Conservation (phyloP, 1,140 invertebrate genomes). For the Diorhabda carinulata region DNA sequence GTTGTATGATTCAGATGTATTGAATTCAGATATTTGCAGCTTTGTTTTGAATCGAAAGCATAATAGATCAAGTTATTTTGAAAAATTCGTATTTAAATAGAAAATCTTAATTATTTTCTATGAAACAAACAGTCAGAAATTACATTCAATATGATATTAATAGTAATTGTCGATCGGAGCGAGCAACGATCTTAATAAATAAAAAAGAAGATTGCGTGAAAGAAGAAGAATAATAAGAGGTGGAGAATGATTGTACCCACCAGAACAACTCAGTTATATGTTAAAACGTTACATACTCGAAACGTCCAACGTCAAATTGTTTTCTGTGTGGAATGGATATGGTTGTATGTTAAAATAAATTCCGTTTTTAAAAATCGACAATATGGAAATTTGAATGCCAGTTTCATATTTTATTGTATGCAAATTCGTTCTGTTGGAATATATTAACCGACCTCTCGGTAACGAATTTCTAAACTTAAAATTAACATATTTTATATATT, state of each 20-base stretch:
- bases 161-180: neutral
- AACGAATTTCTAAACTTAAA: constrained; percentile 31
- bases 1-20: no score
- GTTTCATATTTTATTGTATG: constrained; percentile 33
- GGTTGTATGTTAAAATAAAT: constrained; percentile 21
- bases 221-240: neutral
- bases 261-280: constrained; percentile 7
- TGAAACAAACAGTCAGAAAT: no score
- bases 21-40: no score
- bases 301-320: constrained; percentile 19
- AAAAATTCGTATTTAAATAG: no score
- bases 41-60: no score
- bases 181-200: neutral
- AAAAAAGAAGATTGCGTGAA: neutral
- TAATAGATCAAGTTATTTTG: no score
- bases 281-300: constrained; percentile 15
- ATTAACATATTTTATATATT: constrained; percentile 31
- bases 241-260: neutral
- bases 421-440: constrained; percentile 22
- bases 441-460: constrained; percentile 20
- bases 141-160: neutral
- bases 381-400: constrained; percentile 30
- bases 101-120: no score
- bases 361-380: constrained; percentile 22
- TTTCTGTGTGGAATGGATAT: constrained; percentile 18